Conservation (phyloP, 2,113 vertebrate genomes). For the Corythaeola cristata region DNA sequence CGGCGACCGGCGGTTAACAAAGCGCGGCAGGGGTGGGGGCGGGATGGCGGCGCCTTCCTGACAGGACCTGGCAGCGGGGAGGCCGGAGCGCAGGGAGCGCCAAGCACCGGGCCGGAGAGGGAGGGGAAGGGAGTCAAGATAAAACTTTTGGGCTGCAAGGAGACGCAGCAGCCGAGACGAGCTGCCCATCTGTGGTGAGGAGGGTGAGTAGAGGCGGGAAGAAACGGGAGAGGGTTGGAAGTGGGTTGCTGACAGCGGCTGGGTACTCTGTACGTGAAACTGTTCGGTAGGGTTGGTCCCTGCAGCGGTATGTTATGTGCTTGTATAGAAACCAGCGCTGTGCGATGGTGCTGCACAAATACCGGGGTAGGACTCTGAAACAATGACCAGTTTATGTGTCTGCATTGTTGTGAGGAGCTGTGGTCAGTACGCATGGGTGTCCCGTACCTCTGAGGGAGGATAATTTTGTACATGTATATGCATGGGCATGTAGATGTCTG, state of each 20-base stretch:
- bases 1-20: fast-evolving
- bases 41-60: not conserved
- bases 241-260: not conserved
- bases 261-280: not conserved
- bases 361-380: not conserved
- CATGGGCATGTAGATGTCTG: fast-evolving
- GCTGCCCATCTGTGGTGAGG: not conserved
- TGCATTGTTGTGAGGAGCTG: not conserved
- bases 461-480: not conserved
- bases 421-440: fast-evolving
- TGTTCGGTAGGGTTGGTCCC: not conserved
- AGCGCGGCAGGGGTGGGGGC: no score
- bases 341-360: not conserved
- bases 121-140: fast-evolving
- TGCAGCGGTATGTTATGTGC: fast-evolving
- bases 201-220: not conserved
- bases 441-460: not conserved
- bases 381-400: not conserved
- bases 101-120: fast-evolving
- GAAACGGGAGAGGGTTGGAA: not conserved
- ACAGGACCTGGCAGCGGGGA: not conserved
- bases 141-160: fast-evolving
- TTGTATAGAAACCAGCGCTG: fast-evolving
- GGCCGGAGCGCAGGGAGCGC: not conserved
- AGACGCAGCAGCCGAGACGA: fast-evolving